Conservation (phyloP, 1,140 invertebrate genomes). For the Geopemphigus sp. region DNA sequence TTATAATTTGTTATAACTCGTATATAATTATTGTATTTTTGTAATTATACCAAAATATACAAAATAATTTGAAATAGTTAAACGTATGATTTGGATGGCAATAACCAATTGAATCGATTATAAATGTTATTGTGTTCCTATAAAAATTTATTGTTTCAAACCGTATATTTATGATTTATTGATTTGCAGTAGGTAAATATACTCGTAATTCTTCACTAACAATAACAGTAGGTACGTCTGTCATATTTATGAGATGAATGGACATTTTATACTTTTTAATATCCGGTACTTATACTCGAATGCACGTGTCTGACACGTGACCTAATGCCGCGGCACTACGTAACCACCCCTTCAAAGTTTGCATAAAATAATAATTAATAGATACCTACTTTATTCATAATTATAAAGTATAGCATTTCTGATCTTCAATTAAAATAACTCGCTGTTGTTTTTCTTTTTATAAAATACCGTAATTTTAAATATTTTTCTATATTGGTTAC, state of each 20-base stretch:
- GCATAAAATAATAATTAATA: conserved; percentile 37
- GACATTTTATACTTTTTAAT: conserved; percentile 47
- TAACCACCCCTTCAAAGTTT: conserved; percentile 11
- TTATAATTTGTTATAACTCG: too few species aligned
- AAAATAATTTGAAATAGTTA: too few species aligned
- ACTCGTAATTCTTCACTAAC: conserved; percentile 21
- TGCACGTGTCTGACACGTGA: conserved; percentile 44
- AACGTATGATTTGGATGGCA: too few species aligned
- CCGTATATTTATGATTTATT: not conserved
- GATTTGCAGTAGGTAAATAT: conserved; percentile 26
- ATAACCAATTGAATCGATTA: too few species aligned
- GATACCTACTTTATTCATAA: conserved; percentile 37
- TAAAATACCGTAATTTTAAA: not conserved
- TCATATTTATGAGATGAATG: conserved; percentile 46
- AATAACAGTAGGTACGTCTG: not conserved
- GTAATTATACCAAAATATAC: too few species aligned
- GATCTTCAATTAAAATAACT: conserved; percentile 16
- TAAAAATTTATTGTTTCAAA: not conserved
- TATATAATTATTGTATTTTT: too few species aligned
- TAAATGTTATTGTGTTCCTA: too few species aligned
- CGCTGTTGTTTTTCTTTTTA: not conserved
- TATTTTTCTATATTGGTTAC: conserved; percentile 8
- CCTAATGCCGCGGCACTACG: not conserved
- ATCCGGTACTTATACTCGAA: conserved; percentile 43
- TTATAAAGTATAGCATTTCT: not conserved